Evolutionary conservation across 2,113 vertebrate genomes (phyloP), one percentile per base, ranked within the genome.

Genomic region (Strix uralensis): DNA sequence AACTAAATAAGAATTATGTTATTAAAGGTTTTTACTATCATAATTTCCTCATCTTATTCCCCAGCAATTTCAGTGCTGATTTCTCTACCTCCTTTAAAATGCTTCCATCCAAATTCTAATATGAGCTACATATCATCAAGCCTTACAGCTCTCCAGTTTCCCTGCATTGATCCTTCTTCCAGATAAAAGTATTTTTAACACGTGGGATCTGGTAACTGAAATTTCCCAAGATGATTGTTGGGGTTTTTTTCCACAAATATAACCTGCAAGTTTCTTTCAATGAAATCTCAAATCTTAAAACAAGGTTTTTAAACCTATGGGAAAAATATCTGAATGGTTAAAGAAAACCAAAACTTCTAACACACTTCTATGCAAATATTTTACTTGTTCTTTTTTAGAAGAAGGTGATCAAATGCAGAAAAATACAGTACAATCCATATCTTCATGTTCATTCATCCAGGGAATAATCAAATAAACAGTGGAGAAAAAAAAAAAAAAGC

Each of bases 141-240:
- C 1, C 11, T 44, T 54, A 3, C 4, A 47, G 2, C 3, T 4
- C 14, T 52, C 4, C 4, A 4, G 2, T 55, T 58, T 87, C 38
- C 2, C 25, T 73, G 14, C 7, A 15, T 5, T 51, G 19, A 44
- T 73, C 4, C 6, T 4, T 59, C 15, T 67, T 67, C 54, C 21
- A 74, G 7, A 34, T 26, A 17, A 34, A 4, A 40, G 10, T 5
- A 32, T 51, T 81, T 80, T 73, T 59, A 25, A 2, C 12, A 29
- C 0, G 0, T 44, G 8, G 5, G 7, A 73, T 6, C 4, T 44
- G 10, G 9, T 23, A 81, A 70, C 7, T 40, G 20, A 74, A 51
- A 54, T 77, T 46, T 77, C 6, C 16, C 3, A 40, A 70, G 7
- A 11, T 2, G 2, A 3, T 12, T 66, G 46, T 46, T 46, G 46